A percentile compares a stretch with the other conserved stretches of the same genome.
Conservation (phyloP, 2,888 invertebrate genomes). For the Microdon myrmicae region DNA sequence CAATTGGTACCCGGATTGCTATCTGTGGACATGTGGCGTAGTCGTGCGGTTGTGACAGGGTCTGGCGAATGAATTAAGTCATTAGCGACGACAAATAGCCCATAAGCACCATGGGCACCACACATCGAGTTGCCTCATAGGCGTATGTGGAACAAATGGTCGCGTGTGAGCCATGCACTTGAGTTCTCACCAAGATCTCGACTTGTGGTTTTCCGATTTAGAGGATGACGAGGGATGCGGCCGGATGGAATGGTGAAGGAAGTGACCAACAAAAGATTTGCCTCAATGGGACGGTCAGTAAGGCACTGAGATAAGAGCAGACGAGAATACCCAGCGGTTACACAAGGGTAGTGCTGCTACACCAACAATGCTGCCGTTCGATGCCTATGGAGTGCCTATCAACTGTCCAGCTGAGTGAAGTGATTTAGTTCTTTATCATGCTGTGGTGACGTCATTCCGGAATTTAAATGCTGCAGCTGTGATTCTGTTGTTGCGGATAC, state of each 20-base stretch:
- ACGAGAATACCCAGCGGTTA: constrained; percentile 24
- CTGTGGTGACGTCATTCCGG: constrained; percentile 38
- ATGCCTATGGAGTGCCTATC: constrained; percentile 2
- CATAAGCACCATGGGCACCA: constrained; percentile 58
- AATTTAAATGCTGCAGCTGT: constrained; percentile 46
- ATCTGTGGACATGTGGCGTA: constrained; percentile 14
- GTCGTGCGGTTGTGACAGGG: constrained; percentile 54
- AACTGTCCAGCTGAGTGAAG: constrained; percentile 50
- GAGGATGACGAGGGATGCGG: constrained; percentile 20
- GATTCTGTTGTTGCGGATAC: constrained; percentile 40
- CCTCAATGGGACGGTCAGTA: constrained; percentile 52
- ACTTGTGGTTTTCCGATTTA: constrained; percentile 6
- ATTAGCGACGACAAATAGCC: constrained; percentile 66
- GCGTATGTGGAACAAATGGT: constrained; percentile 29
- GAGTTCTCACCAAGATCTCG: constrained; percentile 21
- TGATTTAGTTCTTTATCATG: constrained; percentile 39
- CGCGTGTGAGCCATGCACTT: constrained; percentile 35
- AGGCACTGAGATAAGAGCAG: constrained; percentile 53
- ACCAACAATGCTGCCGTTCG: background rate
- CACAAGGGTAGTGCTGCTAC: constrained; percentile 33
- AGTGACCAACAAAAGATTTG: constrained; percentile 43
- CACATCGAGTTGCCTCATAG: constrained; percentile 3
- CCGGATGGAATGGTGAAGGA: constrained; percentile 9
- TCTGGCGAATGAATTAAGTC: constrained; percentile 67
- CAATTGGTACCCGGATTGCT: constrained; percentile 12